Evolutionary conservation across 2,113 vertebrate species (phyloP).

Genomic region (Cheilinus undulatus): DNA sequence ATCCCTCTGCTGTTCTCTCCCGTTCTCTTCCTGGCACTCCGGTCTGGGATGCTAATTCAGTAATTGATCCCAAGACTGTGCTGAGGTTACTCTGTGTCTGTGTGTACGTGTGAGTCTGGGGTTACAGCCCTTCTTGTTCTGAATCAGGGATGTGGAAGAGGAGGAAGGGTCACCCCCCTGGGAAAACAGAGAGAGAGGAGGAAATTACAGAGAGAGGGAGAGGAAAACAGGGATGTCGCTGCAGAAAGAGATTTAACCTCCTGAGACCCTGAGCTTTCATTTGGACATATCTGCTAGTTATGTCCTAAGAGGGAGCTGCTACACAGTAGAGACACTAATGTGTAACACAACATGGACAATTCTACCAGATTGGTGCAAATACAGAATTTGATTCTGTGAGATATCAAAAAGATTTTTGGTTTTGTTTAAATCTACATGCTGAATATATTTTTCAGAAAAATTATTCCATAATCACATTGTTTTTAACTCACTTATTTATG

Average conservation of each 20-base stretch:
- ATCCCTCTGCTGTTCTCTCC: constrained; percentile 34
- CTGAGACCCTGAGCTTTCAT: too few relatives aligned
- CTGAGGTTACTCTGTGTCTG: constrained; percentile 48
- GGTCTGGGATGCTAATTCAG: constrained; percentile 73
- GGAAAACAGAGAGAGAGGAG: constrained; percentile 47
- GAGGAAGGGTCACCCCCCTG: constrained; percentile 48
- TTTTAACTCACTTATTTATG: too few relatives aligned
- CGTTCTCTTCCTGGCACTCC: constrained; percentile 47
- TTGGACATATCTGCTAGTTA: too few relatives aligned
- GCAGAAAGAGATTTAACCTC: neutral
- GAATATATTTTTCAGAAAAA: too few relatives aligned
- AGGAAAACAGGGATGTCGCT: constrained; percentile 5
- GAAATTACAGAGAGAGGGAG: constrained; percentile 44
- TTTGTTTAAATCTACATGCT: too few relatives aligned
- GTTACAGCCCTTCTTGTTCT: constrained; percentile 73
- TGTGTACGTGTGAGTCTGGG: constrained; percentile 58
- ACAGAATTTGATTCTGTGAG: too few relatives aligned
- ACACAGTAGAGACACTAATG: too few relatives aligned
- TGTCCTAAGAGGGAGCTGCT: too few relatives aligned
- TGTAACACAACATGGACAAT: too few relatives aligned
- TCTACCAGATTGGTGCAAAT: too few relatives aligned
- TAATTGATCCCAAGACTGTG: constrained; percentile 67
- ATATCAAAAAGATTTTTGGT: too few relatives aligned
- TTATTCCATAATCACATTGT: too few relatives aligned
- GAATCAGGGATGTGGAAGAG: constrained; percentile 69